Conservation (phyloP, 2,797 vertebrate species). For the Sebastes reedi region DNA sequence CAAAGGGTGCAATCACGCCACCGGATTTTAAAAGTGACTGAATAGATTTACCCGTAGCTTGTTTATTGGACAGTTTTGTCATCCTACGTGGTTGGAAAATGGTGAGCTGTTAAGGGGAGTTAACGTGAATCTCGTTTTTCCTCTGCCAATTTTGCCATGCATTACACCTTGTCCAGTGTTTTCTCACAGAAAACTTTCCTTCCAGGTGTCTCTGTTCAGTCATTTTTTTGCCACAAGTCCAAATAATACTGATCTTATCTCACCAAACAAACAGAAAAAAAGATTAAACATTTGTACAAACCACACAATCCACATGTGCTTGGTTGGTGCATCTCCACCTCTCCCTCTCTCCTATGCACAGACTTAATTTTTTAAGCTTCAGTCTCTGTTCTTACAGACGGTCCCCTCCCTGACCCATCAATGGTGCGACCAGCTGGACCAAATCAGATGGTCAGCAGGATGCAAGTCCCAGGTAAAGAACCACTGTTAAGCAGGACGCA, state of each 20-base stretch:
- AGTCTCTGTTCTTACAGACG: slow-evolving; percentile 79
- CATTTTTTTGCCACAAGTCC: background rate
- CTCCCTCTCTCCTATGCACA: background rate
- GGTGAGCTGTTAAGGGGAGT: too few species aligned
- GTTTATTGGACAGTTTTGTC: background rate
- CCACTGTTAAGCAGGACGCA: background rate
- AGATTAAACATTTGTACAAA: background rate
- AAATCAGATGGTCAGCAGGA: slow-evolving; percentile 93
- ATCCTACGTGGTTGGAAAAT: background rate
- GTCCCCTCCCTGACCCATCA: slow-evolving; percentile 89
- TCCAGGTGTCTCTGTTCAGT: background rate
- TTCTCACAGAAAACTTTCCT: background rate
- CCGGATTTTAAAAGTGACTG: background rate
- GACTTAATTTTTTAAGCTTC: background rate
- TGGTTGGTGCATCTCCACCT: background rate
- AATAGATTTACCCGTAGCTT: background rate
- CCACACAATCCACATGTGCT: background rate
- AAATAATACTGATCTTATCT: background rate
- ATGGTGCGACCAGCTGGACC: slow-evolving; percentile 91
- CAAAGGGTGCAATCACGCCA: background rate
- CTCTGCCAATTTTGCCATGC: background rate
- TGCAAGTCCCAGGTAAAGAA: slow-evolving; percentile 83
- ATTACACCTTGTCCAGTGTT: background rate
- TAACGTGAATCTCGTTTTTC: background rate
- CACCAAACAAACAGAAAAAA: background rate